A percentile compares a stretch with the other conserved stretches of the same genome.
Conservation (phyloP, 2,888 invertebrate genomes). For the Temnothorax unifasciatus region DNA sequence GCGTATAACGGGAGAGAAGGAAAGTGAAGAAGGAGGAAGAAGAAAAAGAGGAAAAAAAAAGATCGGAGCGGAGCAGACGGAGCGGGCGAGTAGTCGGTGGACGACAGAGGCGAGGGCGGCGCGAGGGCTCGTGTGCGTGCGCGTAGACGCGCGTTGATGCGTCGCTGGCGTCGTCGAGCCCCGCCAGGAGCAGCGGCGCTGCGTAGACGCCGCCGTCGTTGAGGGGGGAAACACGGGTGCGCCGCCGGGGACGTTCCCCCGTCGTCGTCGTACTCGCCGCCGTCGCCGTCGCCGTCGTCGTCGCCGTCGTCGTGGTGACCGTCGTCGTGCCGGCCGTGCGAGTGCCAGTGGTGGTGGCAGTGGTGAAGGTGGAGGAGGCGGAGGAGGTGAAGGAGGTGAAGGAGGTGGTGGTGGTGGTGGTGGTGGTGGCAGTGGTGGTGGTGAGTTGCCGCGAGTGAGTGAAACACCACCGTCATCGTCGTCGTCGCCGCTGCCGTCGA, state of each 20-base stretch:
- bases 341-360: slow-evolving; percentile 58
- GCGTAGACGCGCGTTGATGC: slow-evolving; percentile 74
- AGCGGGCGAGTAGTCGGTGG: slow-evolving; percentile 8
- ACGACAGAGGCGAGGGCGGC: slow-evolving; percentile 55
- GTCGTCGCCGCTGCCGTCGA: slow-evolving; percentile 22
- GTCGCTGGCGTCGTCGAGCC: slow-evolving; percentile 81
- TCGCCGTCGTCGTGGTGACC: slow-evolving; percentile 44
- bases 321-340: slow-evolving; percentile 41
- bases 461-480: slow-evolving; percentile 24
- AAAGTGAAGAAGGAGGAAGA: slow-evolving; percentile 7
- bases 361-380: slow-evolving; percentile 61
- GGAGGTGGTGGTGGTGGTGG: slow-evolving; percentile 50
- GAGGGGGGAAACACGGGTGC: slow-evolving; percentile 64
- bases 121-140: slow-evolving; percentile 69
- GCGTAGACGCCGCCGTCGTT: slow-evolving; percentile 72
- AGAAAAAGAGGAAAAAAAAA: background rate
- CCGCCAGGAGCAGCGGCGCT: slow-evolving; percentile 76
- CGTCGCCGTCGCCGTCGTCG: slow-evolving; percentile 50
- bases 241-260: slow-evolving; percentile 57
- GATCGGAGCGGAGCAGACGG: background rate
- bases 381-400: slow-evolving; percentile 4
- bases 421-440: slow-evolving; percentile 58
- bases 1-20: slow-evolving; percentile 1
- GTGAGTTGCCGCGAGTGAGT: slow-evolving; percentile 49
- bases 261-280: slow-evolving; percentile 47